Evolutionary conservation across 2,888 invertebrate species (phyloP), one percentile per base, ranked within the genome.

Genomic region (Sinopyrophorus schimmeli): DNA sequence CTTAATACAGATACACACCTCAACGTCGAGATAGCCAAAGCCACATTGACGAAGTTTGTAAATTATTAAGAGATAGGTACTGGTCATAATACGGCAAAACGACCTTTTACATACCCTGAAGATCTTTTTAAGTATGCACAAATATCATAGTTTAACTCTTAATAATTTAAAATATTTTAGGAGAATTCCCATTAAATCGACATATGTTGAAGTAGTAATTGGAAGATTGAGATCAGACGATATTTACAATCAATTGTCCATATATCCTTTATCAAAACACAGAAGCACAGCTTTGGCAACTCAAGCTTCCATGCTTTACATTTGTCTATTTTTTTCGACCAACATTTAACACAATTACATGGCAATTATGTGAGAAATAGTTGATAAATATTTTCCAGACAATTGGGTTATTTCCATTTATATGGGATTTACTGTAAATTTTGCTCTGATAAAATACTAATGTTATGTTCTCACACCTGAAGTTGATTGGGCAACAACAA

Each of bases 391-490:
- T 76, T 99, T 96, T 66, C 88, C 92, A 3, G 97, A 96, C 67
- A 96, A 96, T 72, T 99, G 97, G 97, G 86, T 94, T 1, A 80
- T 96, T 41, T 90, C 92, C 50, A 80, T 98, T 28, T 98, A 98
- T 70, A 95, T 99, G 93, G 98, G 98, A 2, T 86, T 91, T 42
- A 89, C 89, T 0, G 82, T 95, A 2, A 97, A 96, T 74, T 76
- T 99, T 27, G 79, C 9, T 32, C 3, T 11, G 18, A 17, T 31
- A 2, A 27, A 4, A n/a, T n/a, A n/a, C n/a, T n/a, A n/a, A n/a
- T n/a, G n/a, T n/a, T n/a, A n/a, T n/a, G 14, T 23, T 24, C 4
- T 44, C 24, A 53, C 47, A 14, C 31, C 14, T 9, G 70, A 75
- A 1, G 75, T 81, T 0, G 27, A 74, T 0, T 84, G 82, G 82